Evolutionary conservation across 2,113 vertebrate genomes (phyloP).

Genomic region (Takifugu bimaculatus): DNA sequence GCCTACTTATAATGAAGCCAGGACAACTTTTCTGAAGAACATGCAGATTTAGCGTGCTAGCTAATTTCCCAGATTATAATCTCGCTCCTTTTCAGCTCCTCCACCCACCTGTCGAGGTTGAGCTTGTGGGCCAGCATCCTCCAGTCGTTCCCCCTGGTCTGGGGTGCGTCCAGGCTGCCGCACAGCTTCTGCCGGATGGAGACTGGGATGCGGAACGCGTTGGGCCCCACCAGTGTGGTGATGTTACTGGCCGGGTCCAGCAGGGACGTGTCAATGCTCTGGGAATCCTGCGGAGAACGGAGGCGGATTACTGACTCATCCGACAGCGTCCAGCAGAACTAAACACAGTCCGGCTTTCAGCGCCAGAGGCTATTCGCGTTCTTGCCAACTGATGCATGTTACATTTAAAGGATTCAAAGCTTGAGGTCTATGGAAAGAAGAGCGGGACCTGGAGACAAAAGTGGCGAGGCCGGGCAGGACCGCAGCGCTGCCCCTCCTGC

Average conservation of each 20-base stretch:
- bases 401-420: too few relatives aligned
- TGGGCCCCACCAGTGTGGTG: constrained; percentile 88
- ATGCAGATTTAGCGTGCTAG: neutral
- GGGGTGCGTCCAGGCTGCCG: constrained; percentile 93
- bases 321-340: neutral
- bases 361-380: neutral
- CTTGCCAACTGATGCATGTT: too few relatives aligned
- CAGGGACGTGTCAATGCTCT: constrained; percentile 84
- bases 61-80: too few relatives aligned
- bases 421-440: constrained; percentile 24
- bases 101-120: constrained; percentile 89
- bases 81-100: neutral
- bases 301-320: neutral
- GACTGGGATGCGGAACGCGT: constrained; percentile 93
- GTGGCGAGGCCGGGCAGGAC: constrained; percentile 27
- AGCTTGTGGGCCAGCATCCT: constrained; percentile 97
- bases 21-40: neutral
- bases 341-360: constrained; percentile 28
- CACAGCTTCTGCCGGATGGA: constrained; percentile 96
- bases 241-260: constrained; percentile 86
- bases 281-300: constrained; percentile 78
- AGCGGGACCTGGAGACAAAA: constrained; percentile 40
- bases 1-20: neutral
- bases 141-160: constrained; percentile 98
- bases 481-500: constrained; percentile 33